Conservation (phyloP, 2,113 vertebrate genomes). For the Nesoenas mayeri region DNA sequence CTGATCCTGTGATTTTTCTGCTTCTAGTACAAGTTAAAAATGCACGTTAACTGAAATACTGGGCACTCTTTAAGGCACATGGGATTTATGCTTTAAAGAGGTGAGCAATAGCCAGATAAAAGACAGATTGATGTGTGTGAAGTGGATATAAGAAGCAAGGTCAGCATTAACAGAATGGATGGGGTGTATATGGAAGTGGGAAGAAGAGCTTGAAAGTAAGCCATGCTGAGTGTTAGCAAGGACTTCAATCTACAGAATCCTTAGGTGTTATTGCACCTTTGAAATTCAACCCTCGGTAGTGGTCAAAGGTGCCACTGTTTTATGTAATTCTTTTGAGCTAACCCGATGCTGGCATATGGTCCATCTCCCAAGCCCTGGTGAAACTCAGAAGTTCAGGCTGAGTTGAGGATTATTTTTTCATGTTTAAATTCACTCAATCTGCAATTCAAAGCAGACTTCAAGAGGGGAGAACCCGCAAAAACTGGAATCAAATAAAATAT, state of each 20-base stretch:
- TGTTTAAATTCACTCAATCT: constrained; percentile 13
- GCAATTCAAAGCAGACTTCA: constrained; percentile 38
- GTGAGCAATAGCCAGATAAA: constrained; percentile 11
- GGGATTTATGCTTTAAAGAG: constrained; percentile 15
- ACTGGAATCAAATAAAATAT: constrained; percentile 5
- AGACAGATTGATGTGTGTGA: neutral
- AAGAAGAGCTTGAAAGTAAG: constrained; percentile 6
- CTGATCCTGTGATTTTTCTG: constrained; percentile 41
- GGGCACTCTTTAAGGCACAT: neutral
- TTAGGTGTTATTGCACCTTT: neutral
- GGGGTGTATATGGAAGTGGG: neutral
- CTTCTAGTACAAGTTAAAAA: constrained; percentile 36
- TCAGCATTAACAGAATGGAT: constrained; percentile 1
- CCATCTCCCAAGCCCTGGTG: neutral
- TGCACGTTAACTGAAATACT: neutral
- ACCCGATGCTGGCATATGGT: neutral
- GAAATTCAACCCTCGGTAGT: neutral
- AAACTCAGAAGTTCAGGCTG: neutral
- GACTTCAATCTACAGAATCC: neutral
- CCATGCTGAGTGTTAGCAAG: neutral
- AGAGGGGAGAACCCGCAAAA: constrained; percentile 8
- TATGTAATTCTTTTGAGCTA: neutral
- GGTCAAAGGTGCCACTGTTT: constrained; percentile 18
- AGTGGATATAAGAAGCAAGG: constrained; percentile 1
- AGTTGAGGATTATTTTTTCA: neutral